A percentile compares a stretch with the other conserved stretches of the same genome.
These are phyloP conservation scores for Serinus canaria DNA, from an alignment of 2,113 vertebrate species.

Conservation along the genomic window DNA sequence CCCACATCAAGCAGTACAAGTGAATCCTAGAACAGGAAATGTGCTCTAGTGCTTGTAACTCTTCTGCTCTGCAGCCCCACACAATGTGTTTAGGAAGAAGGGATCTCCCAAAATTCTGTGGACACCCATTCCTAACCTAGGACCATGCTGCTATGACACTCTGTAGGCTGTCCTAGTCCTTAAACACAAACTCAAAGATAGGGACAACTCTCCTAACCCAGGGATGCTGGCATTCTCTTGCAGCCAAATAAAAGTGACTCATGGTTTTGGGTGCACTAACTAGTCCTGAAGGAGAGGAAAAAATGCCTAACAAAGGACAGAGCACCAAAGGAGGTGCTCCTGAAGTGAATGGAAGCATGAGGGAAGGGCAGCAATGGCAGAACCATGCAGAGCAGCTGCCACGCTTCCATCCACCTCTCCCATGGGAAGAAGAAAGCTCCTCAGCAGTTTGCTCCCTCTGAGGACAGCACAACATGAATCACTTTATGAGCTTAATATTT, in stretches of 20 bases:
- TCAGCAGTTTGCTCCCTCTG: background rate
- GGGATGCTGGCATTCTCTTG: background rate
- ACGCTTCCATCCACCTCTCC: background rate
- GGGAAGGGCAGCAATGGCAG: background rate
- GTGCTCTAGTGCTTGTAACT: accelerated
- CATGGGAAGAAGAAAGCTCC: background rate
- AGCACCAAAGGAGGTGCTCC: background rate
- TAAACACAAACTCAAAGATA: background rate
- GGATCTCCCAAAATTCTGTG: background rate
- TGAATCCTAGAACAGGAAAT: background rate
- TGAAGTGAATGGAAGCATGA: accelerated
- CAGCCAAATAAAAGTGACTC: background rate
- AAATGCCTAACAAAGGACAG: background rate
- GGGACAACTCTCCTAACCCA: background rate
- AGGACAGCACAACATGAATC: background rate
- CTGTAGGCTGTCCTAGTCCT: background rate
- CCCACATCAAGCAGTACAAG: background rate
- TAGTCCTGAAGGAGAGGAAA: background rate
- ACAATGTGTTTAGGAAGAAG: background rate
- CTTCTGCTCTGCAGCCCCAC: background rate
- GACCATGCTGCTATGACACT: background rate
- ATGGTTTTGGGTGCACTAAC: background rate
- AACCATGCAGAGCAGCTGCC: background rate
- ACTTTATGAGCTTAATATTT: background rate
- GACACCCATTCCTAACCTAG: background rate